phyloP scores from a whole-genome alignment of 2,888 invertebrate genomes.

The Endomychus coccineus region DNA sequence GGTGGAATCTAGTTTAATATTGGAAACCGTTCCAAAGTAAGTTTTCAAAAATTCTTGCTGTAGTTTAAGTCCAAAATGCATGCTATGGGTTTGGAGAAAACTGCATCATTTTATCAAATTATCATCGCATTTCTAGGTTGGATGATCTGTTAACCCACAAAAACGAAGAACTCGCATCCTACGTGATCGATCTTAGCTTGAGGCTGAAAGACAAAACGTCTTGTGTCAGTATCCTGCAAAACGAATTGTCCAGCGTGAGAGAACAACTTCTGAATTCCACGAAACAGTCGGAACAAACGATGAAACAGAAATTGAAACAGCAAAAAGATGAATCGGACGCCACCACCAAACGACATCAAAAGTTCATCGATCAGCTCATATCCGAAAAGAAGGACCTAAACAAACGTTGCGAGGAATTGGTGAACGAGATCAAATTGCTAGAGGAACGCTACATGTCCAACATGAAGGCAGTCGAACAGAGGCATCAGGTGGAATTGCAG shows the following conservation, averaged over 20 bases:
- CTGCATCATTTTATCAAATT: too few relatives aligned
- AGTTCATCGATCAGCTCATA: conserved; percentile 74
- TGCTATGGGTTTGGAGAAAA: too few relatives aligned
- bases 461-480: conserved; percentile 63
- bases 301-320: conserved; percentile 45
- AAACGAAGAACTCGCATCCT: conserved; percentile 54
- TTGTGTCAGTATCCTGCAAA: conserved; percentile 52
- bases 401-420: conserved; percentile 64
- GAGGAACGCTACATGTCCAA: conserved; percentile 60
- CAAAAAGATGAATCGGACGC: conserved; percentile 67
- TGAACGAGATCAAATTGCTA: conserved; percentile 56
- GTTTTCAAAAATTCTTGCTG: too few relatives aligned
- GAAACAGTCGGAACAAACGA: conserved; percentile 40
- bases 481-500: conserved; percentile 66
- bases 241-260: conserved; percentile 52
- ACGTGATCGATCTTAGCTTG: conserved; percentile 53
- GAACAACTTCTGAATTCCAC: conserved; percentile 43
- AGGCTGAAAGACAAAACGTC: conserved; percentile 56
- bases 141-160: conserved; percentile 51
- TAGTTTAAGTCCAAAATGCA: too few relatives aligned
- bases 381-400: conserved; percentile 71
- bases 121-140: conserved; percentile 46
- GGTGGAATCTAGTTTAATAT: conserved; percentile 29
- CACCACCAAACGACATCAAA: conserved; percentile 70
- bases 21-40: conserved; percentile 40